These are phyloP conservation scores for Carettochelys insculpta DNA, from an alignment of 2,113 vertebrate genomes.

Conservation along the genomic window DNA sequence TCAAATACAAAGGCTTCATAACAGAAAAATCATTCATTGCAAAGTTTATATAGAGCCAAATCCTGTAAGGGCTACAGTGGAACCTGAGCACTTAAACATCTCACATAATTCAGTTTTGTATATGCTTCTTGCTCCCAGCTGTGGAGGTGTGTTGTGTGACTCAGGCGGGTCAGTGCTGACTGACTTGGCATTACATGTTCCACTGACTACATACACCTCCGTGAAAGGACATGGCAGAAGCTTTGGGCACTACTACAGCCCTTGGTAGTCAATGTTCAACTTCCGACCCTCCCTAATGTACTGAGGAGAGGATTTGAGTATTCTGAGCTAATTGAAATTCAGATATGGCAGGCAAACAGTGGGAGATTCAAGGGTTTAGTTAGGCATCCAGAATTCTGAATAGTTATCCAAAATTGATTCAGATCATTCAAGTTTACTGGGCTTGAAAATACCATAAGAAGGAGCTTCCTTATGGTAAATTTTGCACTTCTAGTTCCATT, in stretches of 20 bases:
- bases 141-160: background rate
- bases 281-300: background rate
- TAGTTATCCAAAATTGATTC: background rate
- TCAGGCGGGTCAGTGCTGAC: accelerated
- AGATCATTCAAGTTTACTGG: background rate
- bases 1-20: background rate
- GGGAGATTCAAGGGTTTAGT: background rate
- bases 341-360: background rate
- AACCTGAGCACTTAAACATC: background rate
- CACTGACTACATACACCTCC: background rate
- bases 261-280: background rate
- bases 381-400: background rate
- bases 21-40: background rate
- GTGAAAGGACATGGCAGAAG: background rate
- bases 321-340: background rate
- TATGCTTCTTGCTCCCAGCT: accelerated
- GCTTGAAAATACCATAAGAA: background rate
- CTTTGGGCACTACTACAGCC: background rate
- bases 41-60: background rate
- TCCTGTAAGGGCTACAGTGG: background rate
- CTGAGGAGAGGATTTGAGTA: background rate
- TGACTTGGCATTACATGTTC: background rate
- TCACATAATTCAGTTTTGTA: background rate
- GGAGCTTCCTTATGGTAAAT: background rate
- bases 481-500: background rate